These are phyloP conservation scores for Lucilia cuprina DNA, from an alignment of 1,140 invertebrate genomes.

Conservation along the genomic window DNA sequence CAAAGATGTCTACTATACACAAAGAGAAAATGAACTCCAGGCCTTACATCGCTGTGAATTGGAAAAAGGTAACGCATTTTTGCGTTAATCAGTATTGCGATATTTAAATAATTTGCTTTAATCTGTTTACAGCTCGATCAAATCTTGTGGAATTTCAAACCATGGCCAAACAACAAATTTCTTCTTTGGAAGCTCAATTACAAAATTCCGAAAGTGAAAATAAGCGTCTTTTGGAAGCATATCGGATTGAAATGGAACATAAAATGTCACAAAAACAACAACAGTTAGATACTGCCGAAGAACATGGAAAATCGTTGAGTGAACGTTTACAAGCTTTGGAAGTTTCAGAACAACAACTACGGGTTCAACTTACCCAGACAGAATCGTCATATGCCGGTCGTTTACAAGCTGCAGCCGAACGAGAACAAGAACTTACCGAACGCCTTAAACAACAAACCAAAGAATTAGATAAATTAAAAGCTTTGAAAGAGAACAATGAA, in stretches of 20 bases:
- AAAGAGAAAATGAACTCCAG: slow-evolving; percentile 49
- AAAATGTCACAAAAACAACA: slow-evolving; percentile 50
- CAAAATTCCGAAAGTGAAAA: slow-evolving; percentile 47
- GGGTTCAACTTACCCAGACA: slow-evolving; percentile 47
- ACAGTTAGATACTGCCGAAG: slow-evolving; percentile 43
- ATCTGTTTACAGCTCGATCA: slow-evolving; percentile 45
- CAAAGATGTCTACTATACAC: slow-evolving; percentile 60
- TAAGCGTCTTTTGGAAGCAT: slow-evolving; percentile 49
- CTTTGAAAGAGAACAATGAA: slow-evolving; percentile 44
- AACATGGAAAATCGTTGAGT: slow-evolving; percentile 53
- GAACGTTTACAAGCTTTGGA: slow-evolving; percentile 50
- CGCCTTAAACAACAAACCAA: slow-evolving; percentile 48
- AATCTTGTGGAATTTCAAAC: slow-evolving; percentile 51
- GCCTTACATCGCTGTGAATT: slow-evolving; percentile 51
- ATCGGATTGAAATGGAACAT: slow-evolving; percentile 47
- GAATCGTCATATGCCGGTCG: slow-evolving; percentile 48
- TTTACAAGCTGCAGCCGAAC: slow-evolving; percentile 45
- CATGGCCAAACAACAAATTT: slow-evolving; percentile 50
- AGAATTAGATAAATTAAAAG: slow-evolving; percentile 47
- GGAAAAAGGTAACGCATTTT: slow-evolving; percentile 47
- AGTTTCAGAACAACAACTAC: slow-evolving; percentile 51
- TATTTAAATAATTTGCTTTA: not conserved
- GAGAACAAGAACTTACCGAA: slow-evolving; percentile 56
- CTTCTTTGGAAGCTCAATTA: slow-evolving; percentile 50
- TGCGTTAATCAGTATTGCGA: not conserved